A percentile compares a stretch with the other conserved stretches of the same genome.
Evolutionary conservation across 2,888 invertebrate species (phyloP).

Genomic region (Drosophila hawaiiensis): DNA sequence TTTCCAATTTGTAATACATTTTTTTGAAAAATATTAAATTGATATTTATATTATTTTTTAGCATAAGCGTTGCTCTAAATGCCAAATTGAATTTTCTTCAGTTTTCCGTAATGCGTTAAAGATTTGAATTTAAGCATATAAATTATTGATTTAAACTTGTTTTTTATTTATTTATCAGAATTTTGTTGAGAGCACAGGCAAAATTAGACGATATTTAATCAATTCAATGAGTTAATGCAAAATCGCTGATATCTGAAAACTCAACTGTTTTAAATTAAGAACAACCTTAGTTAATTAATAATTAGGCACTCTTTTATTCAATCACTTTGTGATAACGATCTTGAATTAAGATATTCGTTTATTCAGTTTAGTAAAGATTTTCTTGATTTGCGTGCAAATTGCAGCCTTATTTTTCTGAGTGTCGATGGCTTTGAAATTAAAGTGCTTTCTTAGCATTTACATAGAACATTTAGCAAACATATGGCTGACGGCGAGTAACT

Average conservation of each 20-base stretch:
- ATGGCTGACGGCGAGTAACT: conserved; percentile 71
- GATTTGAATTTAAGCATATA: not conserved
- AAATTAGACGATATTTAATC: not conserved
- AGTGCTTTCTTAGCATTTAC: conserved; percentile 77
- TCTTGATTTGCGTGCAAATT: not conserved
- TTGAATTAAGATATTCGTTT: not conserved
- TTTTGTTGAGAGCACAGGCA: rapidly evolving
- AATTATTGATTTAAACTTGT: not conserved
- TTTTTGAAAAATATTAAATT: not conserved
- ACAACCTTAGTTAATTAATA: not conserved
- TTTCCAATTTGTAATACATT: not conserved
- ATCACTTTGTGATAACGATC: not conserved
- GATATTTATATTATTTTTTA: not conserved
- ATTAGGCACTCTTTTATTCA: not conserved
- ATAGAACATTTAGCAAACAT: conserved; percentile 77
- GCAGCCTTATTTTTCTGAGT: not conserved
- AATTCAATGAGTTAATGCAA: too few relatives aligned
- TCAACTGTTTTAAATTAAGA: not conserved
- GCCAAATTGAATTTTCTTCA: not conserved
- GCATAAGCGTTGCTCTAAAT: not conserved
- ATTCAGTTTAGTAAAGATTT: not conserved
- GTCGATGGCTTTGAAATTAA: conserved; percentile 58
- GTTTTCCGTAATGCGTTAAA: not conserved
- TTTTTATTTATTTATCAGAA: not conserved
- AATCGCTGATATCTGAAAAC: too few relatives aligned